These are phyloP conservation scores for Lathronympha strigana DNA, from an alignment of 2,888 invertebrate species.

Conservation along the genomic window DNA sequence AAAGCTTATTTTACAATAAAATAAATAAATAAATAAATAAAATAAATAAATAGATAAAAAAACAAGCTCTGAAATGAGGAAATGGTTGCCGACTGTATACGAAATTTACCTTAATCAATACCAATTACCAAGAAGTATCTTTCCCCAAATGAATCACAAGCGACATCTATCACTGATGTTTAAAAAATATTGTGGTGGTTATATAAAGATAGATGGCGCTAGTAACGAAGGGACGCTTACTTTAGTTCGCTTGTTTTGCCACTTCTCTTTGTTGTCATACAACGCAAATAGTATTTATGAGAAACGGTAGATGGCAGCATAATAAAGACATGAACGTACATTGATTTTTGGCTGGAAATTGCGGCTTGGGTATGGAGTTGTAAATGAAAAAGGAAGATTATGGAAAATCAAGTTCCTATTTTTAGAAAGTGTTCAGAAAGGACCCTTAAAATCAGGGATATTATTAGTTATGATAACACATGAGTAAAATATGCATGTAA, in stretches of 20 bases:
- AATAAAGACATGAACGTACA: neutral
- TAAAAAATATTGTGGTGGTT: neutral
- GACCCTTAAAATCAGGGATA: no score
- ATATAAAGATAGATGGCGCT: neutral
- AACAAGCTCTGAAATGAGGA: neutral
- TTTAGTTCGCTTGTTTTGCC: neutral
- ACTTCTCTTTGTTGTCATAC: neutral
- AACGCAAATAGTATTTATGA: neutral
- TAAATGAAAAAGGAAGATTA: neutral
- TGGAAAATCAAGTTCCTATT: neutral
- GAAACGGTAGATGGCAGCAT: constrained; percentile 26
- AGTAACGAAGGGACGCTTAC: neutral
- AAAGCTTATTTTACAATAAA: no score
- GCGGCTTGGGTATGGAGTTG: neutral
- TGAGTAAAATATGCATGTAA: no score
- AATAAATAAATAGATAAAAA: no score
- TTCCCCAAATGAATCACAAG: constrained; percentile 2
- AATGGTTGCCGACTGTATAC: no score
- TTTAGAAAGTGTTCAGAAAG: no score
- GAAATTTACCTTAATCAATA: neutral
- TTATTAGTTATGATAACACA: no score
- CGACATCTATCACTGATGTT: constrained; percentile 18
- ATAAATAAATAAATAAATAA: no score
- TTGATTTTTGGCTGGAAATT: neutral
- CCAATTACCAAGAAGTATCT: no score